Conservation (phyloP, 2,888 invertebrate species). For the Zootermopsis nevadensis region DNA sequence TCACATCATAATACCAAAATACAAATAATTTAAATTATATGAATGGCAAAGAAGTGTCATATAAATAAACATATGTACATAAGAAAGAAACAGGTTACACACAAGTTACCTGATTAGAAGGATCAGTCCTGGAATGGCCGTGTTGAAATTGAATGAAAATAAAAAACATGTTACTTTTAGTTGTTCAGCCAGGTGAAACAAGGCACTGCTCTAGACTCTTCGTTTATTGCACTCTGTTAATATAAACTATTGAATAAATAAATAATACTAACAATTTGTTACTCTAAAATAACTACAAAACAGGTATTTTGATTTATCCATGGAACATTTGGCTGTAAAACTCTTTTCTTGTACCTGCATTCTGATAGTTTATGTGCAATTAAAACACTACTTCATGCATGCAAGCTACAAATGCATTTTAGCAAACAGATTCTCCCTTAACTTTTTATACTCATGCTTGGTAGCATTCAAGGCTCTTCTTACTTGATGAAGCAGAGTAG, state of each 20-base stretch:
- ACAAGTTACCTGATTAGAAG: slow-evolving; percentile 18
- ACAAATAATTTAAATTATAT: too few species aligned
- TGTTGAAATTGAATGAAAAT: neutral
- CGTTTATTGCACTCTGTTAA: slow-evolving; percentile 12
- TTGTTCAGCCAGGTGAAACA: neutral
- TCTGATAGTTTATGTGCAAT: neutral
- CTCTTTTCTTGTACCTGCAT: neutral
- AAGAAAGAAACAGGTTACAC: neutral
- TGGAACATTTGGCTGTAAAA: neutral
- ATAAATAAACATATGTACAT: too few species aligned
- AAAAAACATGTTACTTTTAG: neutral
- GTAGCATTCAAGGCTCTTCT: neutral
- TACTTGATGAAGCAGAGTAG: neutral
- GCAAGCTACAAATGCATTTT: neutral
- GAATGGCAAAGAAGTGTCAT: too few species aligned
- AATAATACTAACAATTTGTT: neutral
- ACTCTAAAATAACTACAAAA: neutral
- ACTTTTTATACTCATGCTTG: neutral
- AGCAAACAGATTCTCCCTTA: neutral
- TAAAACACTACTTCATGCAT: neutral
- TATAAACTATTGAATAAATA: neutral
- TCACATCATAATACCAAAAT: too few species aligned
- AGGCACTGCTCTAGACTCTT: slow-evolving; percentile 5
- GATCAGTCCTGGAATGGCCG: slow-evolving; percentile 23
- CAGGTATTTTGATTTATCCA: neutral